Evolutionary conservation across 1,140 invertebrate species (phyloP), one percentile per base, ranked within the genome.

Genomic region (Paramacrobiotus metropolitanus): DNA sequence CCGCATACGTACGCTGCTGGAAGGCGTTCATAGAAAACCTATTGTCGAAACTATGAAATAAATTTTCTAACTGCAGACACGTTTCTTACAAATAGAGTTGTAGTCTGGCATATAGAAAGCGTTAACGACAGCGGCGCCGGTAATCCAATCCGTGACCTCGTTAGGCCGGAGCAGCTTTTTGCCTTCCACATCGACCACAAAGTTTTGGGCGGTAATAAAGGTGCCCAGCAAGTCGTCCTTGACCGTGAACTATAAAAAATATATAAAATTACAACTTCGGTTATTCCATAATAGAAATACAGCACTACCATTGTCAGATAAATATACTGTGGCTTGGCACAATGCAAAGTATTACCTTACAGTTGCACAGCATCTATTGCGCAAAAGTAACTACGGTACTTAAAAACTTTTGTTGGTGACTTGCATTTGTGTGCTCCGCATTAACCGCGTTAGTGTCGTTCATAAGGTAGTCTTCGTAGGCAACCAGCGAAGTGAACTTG

Each of bases 201-300:
- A 81, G 60, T 79, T 76, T n/a, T 89, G 72, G 65, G 86, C 83
- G 64, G 82, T 83, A 9, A 92, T 70, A 18, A 85, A 86, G 70
- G 92, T 92, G 69, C 89, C 84, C 71, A 92, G 91, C 71, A 89
- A 91, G 65, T 79, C 81, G 31, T 86, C 80, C 1, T 80, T 75
- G 62, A 82, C 73, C 63, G 88, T 81, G 40, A 31, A 62, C 30
- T 29, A 45, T 20, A 24, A 20, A n/a, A n/a, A n/a, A n/a, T n/a
- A n/a, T n/a, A n/a, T n/a, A n/a, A n/a, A n/a, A n/a, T n/a, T n/a
- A n/a, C n/a, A n/a, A n/a, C n/a, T n/a, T n/a, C n/a, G n/a, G n/a
- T n/a, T n/a, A n/a, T n/a, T n/a, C n/a, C n/a, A n/a, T n/a, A n/a
- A n/a, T n/a, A n/a, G n/a, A n/a, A n/a, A n/a, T n/a, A n/a, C n/a